Conservation (phyloP, 2,888 invertebrate genomes). For the Cosmorhoe ocellata region DNA sequence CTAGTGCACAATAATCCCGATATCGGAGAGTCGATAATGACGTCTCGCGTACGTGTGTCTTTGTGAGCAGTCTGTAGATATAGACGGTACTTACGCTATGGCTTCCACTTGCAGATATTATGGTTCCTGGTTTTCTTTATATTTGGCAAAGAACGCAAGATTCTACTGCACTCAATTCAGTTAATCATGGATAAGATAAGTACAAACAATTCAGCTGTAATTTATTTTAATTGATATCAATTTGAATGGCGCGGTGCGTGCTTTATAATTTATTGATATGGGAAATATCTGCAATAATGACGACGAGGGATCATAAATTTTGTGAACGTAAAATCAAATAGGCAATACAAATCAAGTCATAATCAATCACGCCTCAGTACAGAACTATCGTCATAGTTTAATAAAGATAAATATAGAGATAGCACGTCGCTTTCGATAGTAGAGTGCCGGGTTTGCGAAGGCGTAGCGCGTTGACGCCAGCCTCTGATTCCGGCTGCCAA, state of each 20-base stretch:
- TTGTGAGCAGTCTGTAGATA: constrained; percentile 46
- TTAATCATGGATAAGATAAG: no score
- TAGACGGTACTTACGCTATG: constrained; percentile 4
- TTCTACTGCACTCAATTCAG: no score
- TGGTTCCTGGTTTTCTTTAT: neutral
- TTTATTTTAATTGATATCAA: no score
- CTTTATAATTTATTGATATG: no score
- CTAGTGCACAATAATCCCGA: constrained; percentile 55
- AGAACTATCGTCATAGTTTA: neutral
- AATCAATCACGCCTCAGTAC: no score
- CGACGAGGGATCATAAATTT: no score
- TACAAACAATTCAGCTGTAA: no score
- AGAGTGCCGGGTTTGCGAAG: constrained; percentile 33
- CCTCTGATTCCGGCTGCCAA: constrained; percentile 71
- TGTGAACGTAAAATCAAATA: no score
- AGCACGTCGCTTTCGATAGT: constrained; percentile 31
- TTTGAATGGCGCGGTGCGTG: no score
- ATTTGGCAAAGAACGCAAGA: no score
- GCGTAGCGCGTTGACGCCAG: constrained; percentile 57
- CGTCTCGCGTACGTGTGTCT: constrained; percentile 56
- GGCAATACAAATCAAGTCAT: no score
- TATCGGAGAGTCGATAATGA: constrained; percentile 57
- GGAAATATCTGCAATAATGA: no score
- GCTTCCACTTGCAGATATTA: constrained; percentile 18
- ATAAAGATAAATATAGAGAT: constrained; percentile 7